phyloP scores from a whole-genome alignment of 2,797 vertebrate genomes.

The Neoniphon sammara region DNA sequence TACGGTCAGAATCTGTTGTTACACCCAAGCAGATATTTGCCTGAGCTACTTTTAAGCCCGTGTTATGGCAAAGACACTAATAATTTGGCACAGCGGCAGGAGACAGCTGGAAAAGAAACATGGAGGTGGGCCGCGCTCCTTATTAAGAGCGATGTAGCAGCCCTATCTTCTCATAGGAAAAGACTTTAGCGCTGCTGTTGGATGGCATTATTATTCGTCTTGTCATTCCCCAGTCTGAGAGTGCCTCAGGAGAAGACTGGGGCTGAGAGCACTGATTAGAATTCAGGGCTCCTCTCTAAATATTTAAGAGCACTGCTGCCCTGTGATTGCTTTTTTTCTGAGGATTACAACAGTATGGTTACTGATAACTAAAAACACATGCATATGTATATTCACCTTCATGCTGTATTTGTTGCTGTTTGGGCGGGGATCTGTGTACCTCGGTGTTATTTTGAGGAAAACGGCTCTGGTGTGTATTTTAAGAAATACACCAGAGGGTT shows the following conservation, averaged over 20 bases:
- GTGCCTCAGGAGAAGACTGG: conserved; percentile 29
- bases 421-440: neutral
- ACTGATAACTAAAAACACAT: conserved; percentile 18
- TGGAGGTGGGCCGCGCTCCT: conserved; percentile 47
- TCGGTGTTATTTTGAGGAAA: neutral
- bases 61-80: conserved; percentile 34
- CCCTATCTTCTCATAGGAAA: conserved; percentile 34
- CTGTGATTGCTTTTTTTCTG: conserved; percentile 10
- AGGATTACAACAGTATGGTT: conserved; percentile 12
- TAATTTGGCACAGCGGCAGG: conserved; percentile 60
- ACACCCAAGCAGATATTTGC: conserved; percentile 36
- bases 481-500: neutral
- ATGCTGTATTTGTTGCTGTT: conserved; percentile 22
- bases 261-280: conserved; percentile 50
- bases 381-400: neutral
- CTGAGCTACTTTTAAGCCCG: conserved; percentile 20
- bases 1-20: conserved; percentile 45
- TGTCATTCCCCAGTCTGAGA: conserved; percentile 35
- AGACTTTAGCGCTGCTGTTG: conserved; percentile 22
- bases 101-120: conserved; percentile 51
- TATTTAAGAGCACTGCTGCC: conserved; percentile 47
- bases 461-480: neutral
- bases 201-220: conserved; percentile 54
- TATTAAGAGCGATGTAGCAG: conserved; percentile 41
- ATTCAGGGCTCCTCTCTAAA: conserved; percentile 59